Conservation (phyloP, 2,113 vertebrate species). For the Tretioscincus oriximinensis region DNA sequence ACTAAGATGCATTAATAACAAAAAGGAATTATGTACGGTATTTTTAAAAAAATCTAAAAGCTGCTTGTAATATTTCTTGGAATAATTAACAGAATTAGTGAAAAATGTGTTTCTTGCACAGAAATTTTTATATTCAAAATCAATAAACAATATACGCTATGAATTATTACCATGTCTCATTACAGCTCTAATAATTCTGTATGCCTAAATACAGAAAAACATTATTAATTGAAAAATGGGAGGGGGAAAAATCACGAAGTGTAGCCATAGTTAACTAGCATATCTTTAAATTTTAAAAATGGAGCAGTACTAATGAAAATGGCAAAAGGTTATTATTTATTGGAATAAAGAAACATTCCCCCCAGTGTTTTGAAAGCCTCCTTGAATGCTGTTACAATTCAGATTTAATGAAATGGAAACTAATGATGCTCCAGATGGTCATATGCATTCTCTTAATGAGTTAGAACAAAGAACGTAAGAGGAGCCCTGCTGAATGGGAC, state of each 20-base stretch:
- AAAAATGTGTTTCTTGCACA: neutral
- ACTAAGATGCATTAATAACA: too few species aligned
- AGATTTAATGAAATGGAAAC: neutral
- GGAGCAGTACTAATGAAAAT: neutral
- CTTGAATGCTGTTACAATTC: neutral
- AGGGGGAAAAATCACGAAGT: neutral
- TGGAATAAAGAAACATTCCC: neutral
- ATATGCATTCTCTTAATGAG: too few species aligned
- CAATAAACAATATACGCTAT: neutral
- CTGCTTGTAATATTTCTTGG: too few species aligned
- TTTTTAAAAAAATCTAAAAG: too few species aligned
- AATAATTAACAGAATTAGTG: neutral
- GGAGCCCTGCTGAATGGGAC: too few species aligned
- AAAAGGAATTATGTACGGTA: too few species aligned
- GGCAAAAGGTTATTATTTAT: neutral
- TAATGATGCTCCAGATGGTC: too few species aligned
- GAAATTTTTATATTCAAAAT: neutral
- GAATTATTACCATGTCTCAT: neutral
- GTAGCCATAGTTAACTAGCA: neutral
- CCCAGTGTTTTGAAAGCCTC: neutral
- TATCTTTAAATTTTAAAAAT: neutral
- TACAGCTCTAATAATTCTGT: neutral
- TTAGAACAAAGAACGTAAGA: too few species aligned
- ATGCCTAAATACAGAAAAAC: neutral
- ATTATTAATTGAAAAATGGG: neutral